Conservation (phyloP, 2,113 vertebrate species). For the Turnix velox region DNA sequence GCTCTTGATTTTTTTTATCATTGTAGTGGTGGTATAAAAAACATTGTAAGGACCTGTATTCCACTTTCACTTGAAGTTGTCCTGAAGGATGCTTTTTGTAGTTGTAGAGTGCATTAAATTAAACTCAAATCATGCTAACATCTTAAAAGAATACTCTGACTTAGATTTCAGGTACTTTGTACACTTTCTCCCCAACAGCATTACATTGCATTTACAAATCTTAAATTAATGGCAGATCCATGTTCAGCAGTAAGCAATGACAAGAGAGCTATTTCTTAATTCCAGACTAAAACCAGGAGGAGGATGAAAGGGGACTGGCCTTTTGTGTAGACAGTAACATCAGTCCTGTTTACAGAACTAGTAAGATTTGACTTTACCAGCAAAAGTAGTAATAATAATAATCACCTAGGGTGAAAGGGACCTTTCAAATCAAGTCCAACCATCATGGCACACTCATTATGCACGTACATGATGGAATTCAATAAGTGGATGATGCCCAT, state of each 20-base stretch:
- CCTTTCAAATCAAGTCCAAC: too few species aligned
- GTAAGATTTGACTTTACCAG: not conserved
- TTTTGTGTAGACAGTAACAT: not conserved
- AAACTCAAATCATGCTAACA: not conserved
- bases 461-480: not conserved
- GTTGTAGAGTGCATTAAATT: not conserved
- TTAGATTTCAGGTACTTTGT: not conserved
- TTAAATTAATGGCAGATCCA: not conserved
- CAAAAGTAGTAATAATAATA: not conserved
- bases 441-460: too few species aligned
- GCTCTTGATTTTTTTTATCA: not conserved
- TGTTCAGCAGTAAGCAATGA: constrained; percentile 1
- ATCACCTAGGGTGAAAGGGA: too few species aligned
- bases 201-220: not conserved
- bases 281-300: not conserved
- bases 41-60: not conserved
- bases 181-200: not conserved
- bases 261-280: constrained; percentile 6
- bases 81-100: not conserved
- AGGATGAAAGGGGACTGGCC: not conserved
- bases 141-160: not conserved
- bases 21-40: not conserved
- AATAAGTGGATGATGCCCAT: not conserved
- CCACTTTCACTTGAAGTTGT: not conserved
- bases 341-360: not conserved